Evolutionary conservation across 2,888 invertebrate species (phyloP), one percentile per base, ranked within the genome.

Genomic region (Ommatoiulus sabulosus): DNA sequence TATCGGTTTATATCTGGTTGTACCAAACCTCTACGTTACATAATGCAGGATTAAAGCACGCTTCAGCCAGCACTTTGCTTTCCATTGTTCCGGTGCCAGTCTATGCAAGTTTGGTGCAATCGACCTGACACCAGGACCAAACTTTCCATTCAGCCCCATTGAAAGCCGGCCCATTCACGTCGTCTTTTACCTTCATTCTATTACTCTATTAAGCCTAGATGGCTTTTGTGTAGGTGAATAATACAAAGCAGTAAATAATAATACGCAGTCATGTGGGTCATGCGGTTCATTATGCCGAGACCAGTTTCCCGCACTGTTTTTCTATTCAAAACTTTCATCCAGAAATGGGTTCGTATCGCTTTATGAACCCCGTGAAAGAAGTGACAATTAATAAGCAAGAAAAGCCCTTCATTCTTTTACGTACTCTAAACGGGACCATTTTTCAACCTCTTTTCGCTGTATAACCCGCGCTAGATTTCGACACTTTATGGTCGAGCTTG

Each of bases 401-500:
- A 63, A 63, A 63, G 63, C n/a, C n/a, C 63, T 63, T 63, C 17
- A 63, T 63, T 63, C 63, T n/a, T 63, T 63, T n/a, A 3, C n/a
- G n/a, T n/a, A n/a, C n/a, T 63, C 63, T n/a, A 63, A 63, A 63
- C 63, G 63, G 20, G 63, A 63, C n/a, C n/a, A 63, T 63, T 63
- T 63, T 63, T 63, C 63, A 63, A 63, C 63, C 63, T 63, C 63
- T 63, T 63, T 63, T 63, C 63, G 7, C n/a, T 3, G 17, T n/a
- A 63, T 63, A 63, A 63, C 63, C 20, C n/a, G 20, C 63, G n/a
- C 63, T 63, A 63, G 10, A 63, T 63, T 63, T n/a, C 20, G 4
- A 17, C 3, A n/a, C 63, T 63, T 63, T 63, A 63, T 63, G n/a
- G 63, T n/a, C 63, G 63, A 17, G 15, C 63, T n/a, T 63, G n/a